Base-by-base conservation (phyloP, 2,797 vertebrate genomes). In the Enteromius mattozi region DNA sequence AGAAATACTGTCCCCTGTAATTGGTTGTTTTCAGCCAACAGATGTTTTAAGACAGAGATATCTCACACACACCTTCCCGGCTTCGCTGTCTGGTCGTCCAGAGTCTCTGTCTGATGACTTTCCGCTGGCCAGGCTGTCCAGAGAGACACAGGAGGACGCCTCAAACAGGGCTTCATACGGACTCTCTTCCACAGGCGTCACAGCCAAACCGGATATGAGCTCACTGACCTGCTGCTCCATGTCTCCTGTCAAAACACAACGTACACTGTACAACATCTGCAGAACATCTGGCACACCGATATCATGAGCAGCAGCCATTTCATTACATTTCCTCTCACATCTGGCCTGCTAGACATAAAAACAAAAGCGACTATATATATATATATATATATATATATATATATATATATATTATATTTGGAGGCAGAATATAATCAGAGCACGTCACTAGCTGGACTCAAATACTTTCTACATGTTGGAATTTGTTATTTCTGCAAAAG, bases 91-190 rank as follows among this genome's bases (percentile, higher is more conserved):
- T 3, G 92, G 97, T 35, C 92, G 95, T 71, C 92, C 89, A 0
- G 97, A 97, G 76, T 99, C 98, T 47, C 96, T 92, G 92, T 99
- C 97, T 0, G 98, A 99, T 0, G 97, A 98, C 45, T 96, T 97
- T 65, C 97, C 97, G 0, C 97, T 99, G 92, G 97, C 96, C 71
- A 96, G 94, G 92, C 97, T 99, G 94, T 99, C 98, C 91, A 99
- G 88, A 0, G 98, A 98, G 88, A 98, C 97, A 91, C 97, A 98
- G 78, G 98, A 99, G 0, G 97, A 96, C 7, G 98, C 97, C 12
- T 99, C 98, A 88, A 95, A 99, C 80, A 99, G 91, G 0, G 95
- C 96, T 91, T 99, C 98, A 0, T 99, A 99, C 0, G 97, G 97
- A 77, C 97, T 97, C 90, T 99, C 98, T 77, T 97, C 96, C 79